Percentiles rank a stretch among this genome's conserved stretches.
These are phyloP conservation scores for Stomatorhinus walkeri DNA, from an alignment of 2,797 vertebrate species.

Conservation along the genomic window DNA sequence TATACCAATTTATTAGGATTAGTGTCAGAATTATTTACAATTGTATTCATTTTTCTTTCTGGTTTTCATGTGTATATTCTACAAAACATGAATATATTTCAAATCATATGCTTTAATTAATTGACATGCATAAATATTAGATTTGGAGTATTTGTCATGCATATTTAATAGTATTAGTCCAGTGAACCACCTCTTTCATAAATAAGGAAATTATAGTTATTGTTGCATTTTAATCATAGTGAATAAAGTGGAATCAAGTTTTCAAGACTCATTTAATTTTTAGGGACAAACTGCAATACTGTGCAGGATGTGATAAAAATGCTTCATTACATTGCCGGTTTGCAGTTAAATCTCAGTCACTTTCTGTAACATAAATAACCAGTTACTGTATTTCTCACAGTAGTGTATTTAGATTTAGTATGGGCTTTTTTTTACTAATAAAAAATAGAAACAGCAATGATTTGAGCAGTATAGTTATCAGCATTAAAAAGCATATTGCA, in stretches of 20 bases:
- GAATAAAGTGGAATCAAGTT: background rate
- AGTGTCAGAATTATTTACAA: background rate
- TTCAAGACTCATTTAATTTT: background rate
- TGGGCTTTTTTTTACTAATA: background rate
- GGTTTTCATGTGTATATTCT: background rate
- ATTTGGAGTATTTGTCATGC: background rate
- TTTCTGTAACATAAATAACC: background rate
- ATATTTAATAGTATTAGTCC: background rate
- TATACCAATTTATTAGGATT: background rate
- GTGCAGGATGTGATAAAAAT: background rate
- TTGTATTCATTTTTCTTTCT: background rate
- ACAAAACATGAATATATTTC: background rate
- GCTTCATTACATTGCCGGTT: background rate
- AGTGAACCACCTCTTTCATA: background rate
- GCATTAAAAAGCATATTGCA: background rate
- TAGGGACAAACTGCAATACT: background rate
- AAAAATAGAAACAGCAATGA: background rate
- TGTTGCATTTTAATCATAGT: background rate
- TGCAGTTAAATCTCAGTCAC: background rate
- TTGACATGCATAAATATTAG: background rate
- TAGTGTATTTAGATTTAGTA: background rate
- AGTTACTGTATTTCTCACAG: background rate
- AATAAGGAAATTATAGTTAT: background rate
- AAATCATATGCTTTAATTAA: background rate
- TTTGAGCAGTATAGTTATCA: background rate